Percentiles rank a stretch among this genome's conserved stretches.
Evolutionary conservation across 1,140 invertebrate species (phyloP).

Genomic region (Dinoponera quadriceps): DNA sequence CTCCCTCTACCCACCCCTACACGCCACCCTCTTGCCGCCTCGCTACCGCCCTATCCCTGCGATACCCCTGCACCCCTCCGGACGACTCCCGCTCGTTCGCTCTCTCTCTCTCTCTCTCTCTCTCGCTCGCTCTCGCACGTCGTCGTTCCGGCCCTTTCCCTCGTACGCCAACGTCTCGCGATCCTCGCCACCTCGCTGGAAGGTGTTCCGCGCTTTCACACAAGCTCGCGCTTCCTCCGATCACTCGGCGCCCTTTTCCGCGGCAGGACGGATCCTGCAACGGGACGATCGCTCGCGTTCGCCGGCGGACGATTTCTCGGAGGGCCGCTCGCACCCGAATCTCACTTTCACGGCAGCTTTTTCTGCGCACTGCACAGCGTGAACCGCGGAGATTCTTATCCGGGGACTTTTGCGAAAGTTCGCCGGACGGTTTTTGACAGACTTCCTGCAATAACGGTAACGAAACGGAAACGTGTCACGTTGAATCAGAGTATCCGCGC

Average conservation of each 20-base stretch:
- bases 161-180: constrained; percentile 53
- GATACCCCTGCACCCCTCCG: constrained; percentile 14
- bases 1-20: constrained; percentile 6
- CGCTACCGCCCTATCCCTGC: constrained; percentile 3
- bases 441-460: too few species aligned
- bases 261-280: constrained; percentile 21
- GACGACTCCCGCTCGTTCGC: constrained; percentile 31
- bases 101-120: too few species aligned
- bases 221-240: constrained; percentile 18
- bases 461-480: too few species aligned
- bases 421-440: too few species aligned
- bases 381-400: too few species aligned
- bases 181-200: constrained; percentile 59
- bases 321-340: too few species aligned
- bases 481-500: too few species aligned
- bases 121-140: constrained; percentile 29
- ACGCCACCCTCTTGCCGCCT: not conserved
- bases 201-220: not conserved
- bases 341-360: too few species aligned
- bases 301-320: too few species aligned
- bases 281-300: not conserved
- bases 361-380: too few species aligned
- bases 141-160: constrained; percentile 69
- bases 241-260: constrained; percentile 15
- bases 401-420: too few species aligned